These are phyloP conservation scores for Muscina levida DNA, from an alignment of 2,888 invertebrate genomes.

Conservation along the genomic window DNA sequence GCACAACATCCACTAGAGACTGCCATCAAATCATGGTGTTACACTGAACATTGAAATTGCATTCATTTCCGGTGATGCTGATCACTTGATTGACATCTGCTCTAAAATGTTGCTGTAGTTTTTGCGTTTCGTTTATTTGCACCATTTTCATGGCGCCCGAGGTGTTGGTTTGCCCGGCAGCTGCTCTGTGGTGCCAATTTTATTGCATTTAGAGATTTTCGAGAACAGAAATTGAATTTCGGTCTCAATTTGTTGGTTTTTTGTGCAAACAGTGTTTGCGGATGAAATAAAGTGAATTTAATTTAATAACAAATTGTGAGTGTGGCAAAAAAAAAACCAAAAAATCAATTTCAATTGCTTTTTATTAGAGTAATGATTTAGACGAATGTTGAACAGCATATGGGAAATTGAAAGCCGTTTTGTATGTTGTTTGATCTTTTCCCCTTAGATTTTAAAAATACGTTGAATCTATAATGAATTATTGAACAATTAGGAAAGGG, in stretches of 20 bases:
- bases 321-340: too few species aligned
- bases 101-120: conserved; percentile 14
- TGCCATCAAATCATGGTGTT: conserved; percentile 38
- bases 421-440: background rate
- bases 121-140: background rate
- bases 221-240: conserved; percentile 38
- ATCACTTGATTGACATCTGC: conserved; percentile 33
- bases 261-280: background rate
- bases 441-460: too few species aligned
- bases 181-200: conserved; percentile 3
- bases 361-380: too few species aligned
- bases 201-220: conserved; percentile 12
- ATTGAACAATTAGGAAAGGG: too few species aligned
- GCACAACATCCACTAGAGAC: background rate
- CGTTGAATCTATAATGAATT: too few species aligned
- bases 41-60: conserved; percentile 56
- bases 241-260: conserved; percentile 26
- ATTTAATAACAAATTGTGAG: background rate
- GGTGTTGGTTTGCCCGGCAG: background rate
- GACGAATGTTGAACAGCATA: background rate
- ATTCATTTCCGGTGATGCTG: conserved; percentile 52
- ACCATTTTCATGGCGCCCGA: background rate
- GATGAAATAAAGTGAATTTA: conserved; percentile 14
- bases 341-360: too few species aligned
- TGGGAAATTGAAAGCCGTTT: background rate